These are phyloP conservation scores for Hypena proboscidalis DNA, from an alignment of 2,888 invertebrate genomes.

Conservation along the genomic window DNA sequence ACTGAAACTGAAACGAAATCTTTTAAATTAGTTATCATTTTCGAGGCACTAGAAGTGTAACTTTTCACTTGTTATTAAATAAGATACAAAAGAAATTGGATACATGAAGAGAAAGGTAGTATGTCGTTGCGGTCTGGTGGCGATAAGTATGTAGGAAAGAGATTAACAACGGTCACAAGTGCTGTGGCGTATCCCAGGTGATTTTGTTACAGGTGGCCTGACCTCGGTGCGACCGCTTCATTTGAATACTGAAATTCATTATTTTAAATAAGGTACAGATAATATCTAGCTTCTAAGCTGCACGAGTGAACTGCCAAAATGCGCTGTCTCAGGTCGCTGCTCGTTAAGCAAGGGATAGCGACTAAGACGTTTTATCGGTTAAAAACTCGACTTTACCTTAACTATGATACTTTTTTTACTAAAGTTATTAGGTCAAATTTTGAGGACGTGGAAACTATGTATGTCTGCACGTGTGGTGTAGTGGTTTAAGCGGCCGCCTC, in stretches of 20 bases:
- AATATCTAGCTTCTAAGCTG: too few species aligned
- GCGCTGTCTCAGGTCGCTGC: too few species aligned
- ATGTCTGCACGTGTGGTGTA: too few species aligned
- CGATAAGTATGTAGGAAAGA: slow-evolving; percentile 22
- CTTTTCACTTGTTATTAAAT: slow-evolving; percentile 3
- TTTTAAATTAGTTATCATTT: background rate
- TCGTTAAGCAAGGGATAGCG: too few species aligned
- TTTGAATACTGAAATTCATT: slow-evolving; percentile 39
- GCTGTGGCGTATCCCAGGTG: slow-evolving; percentile 24
- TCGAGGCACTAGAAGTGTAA: background rate
- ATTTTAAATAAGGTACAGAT: too few species aligned
- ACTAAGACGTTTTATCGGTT: too few species aligned
- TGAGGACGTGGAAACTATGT: too few species aligned
- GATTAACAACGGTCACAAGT: slow-evolving; percentile 35
- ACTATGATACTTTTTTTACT: too few species aligned
- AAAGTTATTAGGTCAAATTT: too few species aligned
- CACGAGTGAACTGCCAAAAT: too few species aligned
- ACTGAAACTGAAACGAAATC: background rate
- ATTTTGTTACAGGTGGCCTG: slow-evolving; percentile 26
- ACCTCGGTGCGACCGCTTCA: slow-evolving; percentile 32
- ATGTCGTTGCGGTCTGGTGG: slow-evolving; percentile 33
- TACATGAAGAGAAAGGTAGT: slow-evolving; percentile 34
- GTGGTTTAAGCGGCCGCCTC: too few species aligned
- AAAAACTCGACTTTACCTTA: too few species aligned
- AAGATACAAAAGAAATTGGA: slow-evolving; percentile 35